Percentiles rank a stretch among this genome's conserved stretches.
phyloP scores from a whole-genome alignment of 1,140 invertebrate genomes.

The Hormaphis cornu region DNA sequence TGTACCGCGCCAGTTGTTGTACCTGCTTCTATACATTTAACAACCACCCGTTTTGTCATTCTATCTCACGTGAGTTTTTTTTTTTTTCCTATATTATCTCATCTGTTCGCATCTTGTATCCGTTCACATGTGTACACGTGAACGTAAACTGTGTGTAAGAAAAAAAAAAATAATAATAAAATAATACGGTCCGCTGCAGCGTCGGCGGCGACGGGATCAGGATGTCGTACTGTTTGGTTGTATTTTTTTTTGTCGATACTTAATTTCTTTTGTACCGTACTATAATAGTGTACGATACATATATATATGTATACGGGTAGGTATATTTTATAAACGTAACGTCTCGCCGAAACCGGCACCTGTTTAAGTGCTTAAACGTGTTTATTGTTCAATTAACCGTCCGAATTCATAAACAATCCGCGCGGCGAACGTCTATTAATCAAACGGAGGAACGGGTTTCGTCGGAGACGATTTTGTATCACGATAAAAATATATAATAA shows the following conservation, averaged over 20 bases:
- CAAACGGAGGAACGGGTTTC: conserved; percentile 29
- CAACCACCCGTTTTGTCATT: conserved; percentile 22
- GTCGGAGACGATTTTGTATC: conserved; percentile 27
- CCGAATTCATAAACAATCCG: conserved; percentile 31
- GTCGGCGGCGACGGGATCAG: background rate
- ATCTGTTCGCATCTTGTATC: background rate
- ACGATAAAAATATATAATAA: conserved; percentile 31
- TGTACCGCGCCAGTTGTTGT: background rate
- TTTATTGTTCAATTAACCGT: conserved; percentile 33
- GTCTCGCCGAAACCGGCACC: conserved; percentile 20
- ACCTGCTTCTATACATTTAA: background rate
- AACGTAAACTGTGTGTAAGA: background rate
- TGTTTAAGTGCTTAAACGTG: conserved; percentile 32
- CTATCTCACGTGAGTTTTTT: background rate
- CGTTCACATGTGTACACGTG: background rate
- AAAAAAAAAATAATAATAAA: background rate
- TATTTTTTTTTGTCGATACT: conserved; percentile 26
- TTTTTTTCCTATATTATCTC: background rate
- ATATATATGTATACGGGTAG: too few relatives aligned
- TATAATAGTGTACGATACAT: too few relatives aligned
- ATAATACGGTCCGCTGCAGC: background rate
- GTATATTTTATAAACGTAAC: too few relatives aligned
- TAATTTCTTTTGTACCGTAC: conserved; percentile 31
- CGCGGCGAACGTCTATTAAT: conserved; percentile 30
- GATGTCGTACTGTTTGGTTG: conserved; percentile 11